These are phyloP conservation scores for Phenganax subtilis DNA, from an alignment of 92 coral and sea anemone genomes.

Conservation along the genomic window DNA sequence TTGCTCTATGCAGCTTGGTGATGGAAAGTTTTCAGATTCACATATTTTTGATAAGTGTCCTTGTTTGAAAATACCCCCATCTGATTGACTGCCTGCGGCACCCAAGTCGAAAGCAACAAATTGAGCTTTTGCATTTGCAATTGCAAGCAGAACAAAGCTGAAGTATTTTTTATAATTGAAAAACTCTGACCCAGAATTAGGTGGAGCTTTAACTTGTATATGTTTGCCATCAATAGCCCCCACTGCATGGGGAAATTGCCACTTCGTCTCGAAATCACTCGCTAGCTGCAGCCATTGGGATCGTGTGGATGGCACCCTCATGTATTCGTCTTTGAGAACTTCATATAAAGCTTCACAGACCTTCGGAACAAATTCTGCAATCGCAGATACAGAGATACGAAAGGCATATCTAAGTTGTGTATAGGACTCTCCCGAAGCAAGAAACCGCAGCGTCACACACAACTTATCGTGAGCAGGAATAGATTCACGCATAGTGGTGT, in stretches of 20 bases:
- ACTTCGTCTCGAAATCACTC: slow-evolving; percentile 36
- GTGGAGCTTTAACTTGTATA: slow-evolving; percentile 49
- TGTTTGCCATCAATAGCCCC: slow-evolving; percentile 51
- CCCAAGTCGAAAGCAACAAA: slow-evolving; percentile 45
- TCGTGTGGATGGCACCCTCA: slow-evolving; percentile 32
- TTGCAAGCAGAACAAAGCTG: slow-evolving; percentile 53
- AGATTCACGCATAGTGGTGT: too few relatives aligned
- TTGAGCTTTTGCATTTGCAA: slow-evolving; percentile 50
- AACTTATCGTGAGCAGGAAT: slow-evolving; percentile 47
- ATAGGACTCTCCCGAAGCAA: slow-evolving; percentile 29
- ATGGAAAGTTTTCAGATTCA: too few relatives aligned
- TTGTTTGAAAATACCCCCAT: slow-evolving; percentile 39
- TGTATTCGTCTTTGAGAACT: not conserved
- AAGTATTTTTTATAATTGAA: slow-evolving; percentile 56
- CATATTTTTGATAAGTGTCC: not conserved
- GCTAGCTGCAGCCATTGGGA: slow-evolving; percentile 46
- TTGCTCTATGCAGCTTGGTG: too few relatives aligned
- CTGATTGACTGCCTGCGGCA: slow-evolving; percentile 26
- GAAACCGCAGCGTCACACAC: slow-evolving; percentile 51
- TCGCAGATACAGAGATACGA: slow-evolving; percentile 34
- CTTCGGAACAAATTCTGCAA: slow-evolving; percentile 21
- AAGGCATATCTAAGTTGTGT: slow-evolving; percentile 39
- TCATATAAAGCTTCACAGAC: too few relatives aligned
- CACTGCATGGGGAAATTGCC: too few relatives aligned
- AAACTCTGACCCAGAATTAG: slow-evolving; percentile 51